A percentile compares a stretch with the other conserved stretches of the same genome.
These are phyloP conservation scores for Formicarius rufipectus DNA, from an alignment of 2,113 vertebrate species.

Conservation along the genomic window DNA sequence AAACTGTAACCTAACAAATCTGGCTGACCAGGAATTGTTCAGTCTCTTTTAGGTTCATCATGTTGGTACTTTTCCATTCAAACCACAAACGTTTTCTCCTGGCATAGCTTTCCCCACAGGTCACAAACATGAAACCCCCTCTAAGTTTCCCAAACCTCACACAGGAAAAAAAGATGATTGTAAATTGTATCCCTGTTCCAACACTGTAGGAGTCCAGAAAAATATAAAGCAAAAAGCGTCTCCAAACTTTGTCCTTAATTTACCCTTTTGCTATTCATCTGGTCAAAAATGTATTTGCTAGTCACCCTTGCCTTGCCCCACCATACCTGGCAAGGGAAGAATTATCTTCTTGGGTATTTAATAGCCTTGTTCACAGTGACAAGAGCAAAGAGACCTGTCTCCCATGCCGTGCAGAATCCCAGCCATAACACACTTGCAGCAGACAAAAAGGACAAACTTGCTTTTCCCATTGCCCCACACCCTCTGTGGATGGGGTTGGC, in stretches of 20 bases:
- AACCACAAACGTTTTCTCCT: neutral
- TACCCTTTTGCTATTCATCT: neutral
- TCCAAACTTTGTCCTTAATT: neutral
- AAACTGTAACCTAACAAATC: neutral
- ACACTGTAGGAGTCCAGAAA: neutral
- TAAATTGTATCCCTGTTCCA: neutral
- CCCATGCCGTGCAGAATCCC: neutral
- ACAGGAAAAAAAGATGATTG: neutral
- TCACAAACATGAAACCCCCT: neutral
- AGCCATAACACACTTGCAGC: neutral
- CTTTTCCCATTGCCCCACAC: accelerated
- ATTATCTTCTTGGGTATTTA: neutral
- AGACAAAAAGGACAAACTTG: neutral
- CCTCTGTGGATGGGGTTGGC: neutral
- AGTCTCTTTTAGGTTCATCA: neutral
- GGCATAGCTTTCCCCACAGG: neutral
- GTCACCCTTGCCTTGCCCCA: neutral
- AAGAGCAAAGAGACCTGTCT: neutral
- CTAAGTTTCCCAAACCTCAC: neutral
- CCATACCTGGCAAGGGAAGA: neutral
- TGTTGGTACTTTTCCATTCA: neutral
- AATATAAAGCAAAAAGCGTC: neutral
- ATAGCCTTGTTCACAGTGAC: neutral
- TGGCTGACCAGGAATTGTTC: neutral
- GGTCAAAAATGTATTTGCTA: neutral